Evolutionary conservation across 2,113 vertebrate genomes (phyloP), one percentile per base, ranked within the genome.

Genomic region (Microtus oregoni): DNA sequence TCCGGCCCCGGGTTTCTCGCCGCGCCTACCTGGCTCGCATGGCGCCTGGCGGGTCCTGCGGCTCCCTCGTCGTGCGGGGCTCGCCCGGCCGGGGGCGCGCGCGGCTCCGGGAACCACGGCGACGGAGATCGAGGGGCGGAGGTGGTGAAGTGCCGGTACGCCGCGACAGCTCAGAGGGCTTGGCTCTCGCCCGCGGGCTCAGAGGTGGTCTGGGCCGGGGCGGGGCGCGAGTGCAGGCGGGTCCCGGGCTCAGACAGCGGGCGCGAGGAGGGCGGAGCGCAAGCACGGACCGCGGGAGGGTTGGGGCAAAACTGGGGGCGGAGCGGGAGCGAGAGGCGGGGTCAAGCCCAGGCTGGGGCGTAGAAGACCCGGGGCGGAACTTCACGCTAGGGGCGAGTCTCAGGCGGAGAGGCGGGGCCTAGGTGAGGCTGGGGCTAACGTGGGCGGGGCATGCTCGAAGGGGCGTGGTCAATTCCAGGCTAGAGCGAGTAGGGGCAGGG

Each of bases 21-120:
- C 77, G 87, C 26, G 86, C 97, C 88, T 97, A 97, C 97, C 97
- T 97, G 97, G 92, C 95, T 95, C 92, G 92, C 97, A 96, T 94
- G 28, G 95, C 96, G 96, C 90, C 97, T 52, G 87, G 61, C 90
- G 52, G 88, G 96, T 90, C 77, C 94, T 38, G 93, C 72, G 87
- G 91, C 81, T 90, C 65, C 67, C 81, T 44, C 10, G 58, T 44
- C 17, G 75, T 85, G 92, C 13, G n/a, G 90, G 13, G 50, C 47
- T 88, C 65, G 2, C 50, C 94, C 35, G 50, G 94, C 58, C 63
- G 41, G 92, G 82, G 77, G 6, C 47, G 96, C 90, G 90, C 88
- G 87, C 94, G 41, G 85, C 91, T 94, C 91, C 67, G 17, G 70
- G 89, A 94, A 67, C 17, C 79, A 9, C 88, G 50, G 89, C 47